These are phyloP conservation scores for Incurvaria masculella DNA, from an alignment of 2,888 invertebrate genomes.

Conservation along the genomic window DNA sequence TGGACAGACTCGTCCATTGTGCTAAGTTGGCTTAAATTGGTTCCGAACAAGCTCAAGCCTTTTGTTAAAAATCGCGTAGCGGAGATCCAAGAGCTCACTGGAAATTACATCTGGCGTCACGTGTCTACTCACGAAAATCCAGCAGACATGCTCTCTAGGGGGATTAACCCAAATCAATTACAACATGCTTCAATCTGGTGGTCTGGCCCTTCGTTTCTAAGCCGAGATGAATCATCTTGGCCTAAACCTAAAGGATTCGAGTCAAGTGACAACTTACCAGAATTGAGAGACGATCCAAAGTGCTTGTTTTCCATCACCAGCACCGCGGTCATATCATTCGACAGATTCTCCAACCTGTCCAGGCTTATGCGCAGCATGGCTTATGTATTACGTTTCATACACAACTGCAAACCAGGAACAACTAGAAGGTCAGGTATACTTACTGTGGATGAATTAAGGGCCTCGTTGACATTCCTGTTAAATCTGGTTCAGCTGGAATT, in stretches of 20 bases:
- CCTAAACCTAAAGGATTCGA: conserved; percentile 1
- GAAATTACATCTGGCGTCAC: conserved; percentile 8
- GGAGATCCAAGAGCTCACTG: conserved; percentile 11
- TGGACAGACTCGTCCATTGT: conserved; percentile 13
- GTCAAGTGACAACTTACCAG: conserved; percentile 1
- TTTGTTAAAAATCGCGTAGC: conserved; percentile 15
- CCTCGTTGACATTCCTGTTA: too few relatives aligned
- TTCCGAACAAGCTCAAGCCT: conserved; percentile 9
- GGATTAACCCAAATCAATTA: conserved; percentile 10
- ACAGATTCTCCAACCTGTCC: conserved; percentile 2
- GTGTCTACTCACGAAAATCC: conserved; percentile 14
- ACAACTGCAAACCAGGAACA: conserved; percentile 2
- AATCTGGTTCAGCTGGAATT: neutral
- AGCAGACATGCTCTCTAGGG: conserved; percentile 14
- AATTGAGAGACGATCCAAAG: neutral
- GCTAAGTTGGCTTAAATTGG: conserved; percentile 7
- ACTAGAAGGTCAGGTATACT: neutral
- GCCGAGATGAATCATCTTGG: neutral
- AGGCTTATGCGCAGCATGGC: neutral
- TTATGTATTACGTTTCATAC: conserved; percentile 5
- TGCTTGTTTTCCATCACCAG: too few relatives aligned
- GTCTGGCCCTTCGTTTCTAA: conserved; percentile 8
- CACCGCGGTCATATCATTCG: neutral
- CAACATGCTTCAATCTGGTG: conserved; percentile 10
- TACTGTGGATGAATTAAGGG: neutral